Evolutionary conservation across 2,797 vertebrate species (phyloP).

Genomic region (Cuculus canorus): DNA sequence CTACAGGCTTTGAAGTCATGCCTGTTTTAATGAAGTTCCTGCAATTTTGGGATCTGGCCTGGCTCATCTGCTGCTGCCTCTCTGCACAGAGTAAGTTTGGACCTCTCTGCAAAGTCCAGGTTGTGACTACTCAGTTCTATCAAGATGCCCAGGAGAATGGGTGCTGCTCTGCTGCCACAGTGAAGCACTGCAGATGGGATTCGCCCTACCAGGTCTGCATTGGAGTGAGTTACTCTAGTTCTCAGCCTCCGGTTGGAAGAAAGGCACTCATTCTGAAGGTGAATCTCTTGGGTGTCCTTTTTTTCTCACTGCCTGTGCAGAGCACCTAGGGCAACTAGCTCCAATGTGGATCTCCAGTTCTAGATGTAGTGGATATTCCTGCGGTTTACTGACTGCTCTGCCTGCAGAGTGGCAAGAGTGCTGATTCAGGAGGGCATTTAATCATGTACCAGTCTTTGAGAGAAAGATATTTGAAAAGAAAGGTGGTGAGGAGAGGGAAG

Average conservation of each 20-base stretch:
- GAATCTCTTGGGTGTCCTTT: not conserved
- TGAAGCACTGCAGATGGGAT: not conserved
- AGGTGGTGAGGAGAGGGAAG: accelerated
- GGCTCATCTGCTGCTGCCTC: not conserved
- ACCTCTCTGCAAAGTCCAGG: not conserved
- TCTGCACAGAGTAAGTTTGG: not conserved
- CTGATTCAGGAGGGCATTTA: not conserved
- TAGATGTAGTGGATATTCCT: not conserved
- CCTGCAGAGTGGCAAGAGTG: not conserved
- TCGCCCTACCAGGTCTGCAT: accelerated
- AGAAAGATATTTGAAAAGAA: not conserved
- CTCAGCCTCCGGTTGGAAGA: not conserved
- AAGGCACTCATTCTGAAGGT: not conserved
- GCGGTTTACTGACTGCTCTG: not conserved
- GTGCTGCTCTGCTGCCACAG: not conserved
- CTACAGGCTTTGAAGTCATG: not conserved
- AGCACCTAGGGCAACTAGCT: not conserved
- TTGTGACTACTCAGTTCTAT: not conserved
- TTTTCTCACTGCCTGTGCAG: not conserved
- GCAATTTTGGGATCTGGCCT: not conserved
- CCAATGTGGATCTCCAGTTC: not conserved
- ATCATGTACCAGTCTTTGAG: not conserved
- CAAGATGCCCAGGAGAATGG: not conserved
- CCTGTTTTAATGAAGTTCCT: not conserved
- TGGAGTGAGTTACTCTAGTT: not conserved